A percentile compares a stretch with the other conserved stretches of the same genome.
Conservation (phyloP, 2,797 vertebrate genomes). For the Danio choprae region DNA sequence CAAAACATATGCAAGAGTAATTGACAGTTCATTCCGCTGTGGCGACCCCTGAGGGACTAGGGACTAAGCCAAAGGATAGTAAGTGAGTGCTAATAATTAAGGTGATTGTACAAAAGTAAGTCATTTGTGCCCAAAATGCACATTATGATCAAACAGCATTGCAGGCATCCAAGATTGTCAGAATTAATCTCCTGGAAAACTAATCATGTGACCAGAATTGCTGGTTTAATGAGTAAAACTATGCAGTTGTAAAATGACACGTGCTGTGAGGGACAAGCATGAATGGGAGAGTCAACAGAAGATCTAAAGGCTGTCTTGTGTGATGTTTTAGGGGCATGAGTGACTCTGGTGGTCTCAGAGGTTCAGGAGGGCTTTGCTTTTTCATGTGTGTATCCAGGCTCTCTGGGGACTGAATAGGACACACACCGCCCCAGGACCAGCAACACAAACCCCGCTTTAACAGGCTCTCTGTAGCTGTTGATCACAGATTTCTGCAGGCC, state of each 20-base stretch:
- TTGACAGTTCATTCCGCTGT: no score
- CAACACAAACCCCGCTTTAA: conserved; percentile 34
- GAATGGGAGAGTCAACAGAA: neutral
- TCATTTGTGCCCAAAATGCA: neutral
- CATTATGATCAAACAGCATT: neutral
- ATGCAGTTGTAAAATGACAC: neutral
- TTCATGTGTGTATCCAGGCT: conserved; percentile 5
- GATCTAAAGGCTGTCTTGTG: neutral
- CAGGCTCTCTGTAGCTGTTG: conserved; percentile 39
- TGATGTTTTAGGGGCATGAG: neutral
- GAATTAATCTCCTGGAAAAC: neutral
- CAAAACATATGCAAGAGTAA: no score
- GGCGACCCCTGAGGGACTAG: no score
- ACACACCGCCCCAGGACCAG: conserved; percentile 41
- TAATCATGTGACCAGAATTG: neutral
- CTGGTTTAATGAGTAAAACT: neutral
- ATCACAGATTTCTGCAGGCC: conserved; percentile 46
- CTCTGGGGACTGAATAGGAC: conserved; percentile 39
- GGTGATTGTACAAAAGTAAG: no score
- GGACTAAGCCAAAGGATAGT: no score
- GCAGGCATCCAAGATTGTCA: neutral
- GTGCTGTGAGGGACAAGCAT: neutral
- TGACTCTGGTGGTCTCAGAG: conserved; percentile 17
- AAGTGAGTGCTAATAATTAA: no score
- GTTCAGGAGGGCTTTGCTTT: conserved; percentile 16